Conservation (phyloP, 64 coral and sea anemone species). For the Montipora capricornis region DNA sequence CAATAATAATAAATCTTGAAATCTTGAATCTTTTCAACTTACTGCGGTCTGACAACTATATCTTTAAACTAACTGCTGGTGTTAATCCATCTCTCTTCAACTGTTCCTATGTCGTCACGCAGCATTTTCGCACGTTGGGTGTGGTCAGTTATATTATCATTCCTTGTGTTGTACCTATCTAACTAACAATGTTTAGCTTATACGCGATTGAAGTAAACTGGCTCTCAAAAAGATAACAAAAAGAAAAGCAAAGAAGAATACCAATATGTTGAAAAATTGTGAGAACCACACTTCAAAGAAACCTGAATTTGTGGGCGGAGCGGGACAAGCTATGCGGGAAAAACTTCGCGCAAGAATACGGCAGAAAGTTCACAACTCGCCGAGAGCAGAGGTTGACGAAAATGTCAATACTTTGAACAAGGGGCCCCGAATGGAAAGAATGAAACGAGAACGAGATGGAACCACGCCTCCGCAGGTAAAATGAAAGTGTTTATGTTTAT, state of each 20-base stretch:
- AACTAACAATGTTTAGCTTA: not conserved
- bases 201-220: not conserved
- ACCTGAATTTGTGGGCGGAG: not conserved
- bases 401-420: constrained; percentile 25
- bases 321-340: not conserved
- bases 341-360: constrained; percentile 42
- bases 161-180: not conserved
- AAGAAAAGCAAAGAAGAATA: not conserved
- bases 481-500: not conserved
- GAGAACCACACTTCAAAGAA: not conserved
- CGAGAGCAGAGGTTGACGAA: not conserved
- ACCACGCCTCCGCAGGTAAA: not conserved
- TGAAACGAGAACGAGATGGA: not conserved
- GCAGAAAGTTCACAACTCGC: constrained; percentile 5
- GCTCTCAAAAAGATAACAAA: not conserved
- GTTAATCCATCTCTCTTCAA: not conserved
- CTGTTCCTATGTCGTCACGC: not conserved
- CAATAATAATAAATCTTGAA: no score
- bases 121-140: not conserved
- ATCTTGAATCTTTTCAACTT: no score
- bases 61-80: not conserved
- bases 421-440: not conserved
- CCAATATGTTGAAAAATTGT: not conserved
- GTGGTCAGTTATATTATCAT: not conserved
- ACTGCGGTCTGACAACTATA: no score